Base-by-base conservation (phyloP, 1,140 invertebrate genomes). In the Lanistes nyassanus region DNA sequence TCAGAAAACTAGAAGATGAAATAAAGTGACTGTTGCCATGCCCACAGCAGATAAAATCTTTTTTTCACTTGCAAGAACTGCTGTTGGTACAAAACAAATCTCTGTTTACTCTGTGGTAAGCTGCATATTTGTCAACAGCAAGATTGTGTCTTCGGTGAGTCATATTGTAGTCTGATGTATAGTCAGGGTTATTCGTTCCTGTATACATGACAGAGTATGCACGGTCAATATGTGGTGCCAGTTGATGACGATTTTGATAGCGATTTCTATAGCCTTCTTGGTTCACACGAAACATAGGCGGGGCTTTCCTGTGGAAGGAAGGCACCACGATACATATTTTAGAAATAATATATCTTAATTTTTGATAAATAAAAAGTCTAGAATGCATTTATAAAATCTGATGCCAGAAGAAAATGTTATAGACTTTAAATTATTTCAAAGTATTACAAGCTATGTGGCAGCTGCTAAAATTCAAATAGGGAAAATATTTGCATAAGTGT, bases 191-290 rank as follows among this genome's bases (percentile, higher is more conserved):
- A 77, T 85, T 84, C 77, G 76, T 83, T 74, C 78, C 81, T 64
- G 85, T 81, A 75, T 87, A 87, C 74, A 87, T 75, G 65, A 84
- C 78, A 73, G 79, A 67, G 74, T 82, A 87, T 9, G 77, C 80
- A 47, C 72, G 34, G 74, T 87, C 85, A 81, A 79, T 80, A 81
- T 87, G 84, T 37, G 85, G 85, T 75, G 62, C 70, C 64, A 81
- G 60, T 56, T 84, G 79, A 23, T 82, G 78, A 64, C 82, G 81
- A 75, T 83, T 81, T 65, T 80, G 81, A 80, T 83, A 87, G 56
- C 84, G 80, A 82, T 85, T 87, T 68, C 80, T 77, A 82, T 83
- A 83, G 58, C 85, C 85, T 60, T 85, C 83, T 71, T 82, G 75
- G 76, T 83, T 85, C 62, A 87, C 84, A 71, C 85, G 81, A 78